Base-by-base conservation (phyloP, 1,140 invertebrate species). In the Cotesia chilonis region DNA sequence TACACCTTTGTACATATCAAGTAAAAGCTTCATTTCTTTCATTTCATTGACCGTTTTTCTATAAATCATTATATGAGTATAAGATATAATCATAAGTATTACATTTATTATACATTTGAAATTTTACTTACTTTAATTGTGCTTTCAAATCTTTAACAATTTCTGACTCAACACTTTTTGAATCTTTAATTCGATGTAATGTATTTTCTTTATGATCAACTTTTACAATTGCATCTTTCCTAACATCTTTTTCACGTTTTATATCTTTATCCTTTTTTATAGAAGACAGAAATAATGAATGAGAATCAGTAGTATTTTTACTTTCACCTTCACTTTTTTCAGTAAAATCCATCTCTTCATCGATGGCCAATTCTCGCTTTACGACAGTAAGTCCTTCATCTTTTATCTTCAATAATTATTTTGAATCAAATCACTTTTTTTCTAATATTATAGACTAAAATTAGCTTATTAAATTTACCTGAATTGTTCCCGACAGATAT, bases 1-100 rank as follows among this genome's bases (percentile, higher is more conserved):
- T 17, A 96, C 95, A 54, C 95, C 94, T 89, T 98, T 98, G 86
- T 98, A 98, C 95, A 98, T 98, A 81, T 99, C 97, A 73, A 98
- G 87, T 4, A 98, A 84, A 4, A 99, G 85, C 83, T 98, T 98
- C 91, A 98, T 91, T 86, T 96, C 95, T 82, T 95, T 95, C 84
- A 95, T 94, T 82, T 96, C 94, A 82, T 95, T 96, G 38, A 95
- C 90, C 60, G 96, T 94, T 90, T 98, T 98, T 84, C 95, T 98
- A 80, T n/a, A 86, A 85, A 28, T 63, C 55, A 75, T 64, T 70
- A 72, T 68, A 61, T 3, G 37, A 60, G 35, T 5, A 71, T 28
- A 28, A 28, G 28, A 28, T 17, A 67, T 37, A 14, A 47, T 41
- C 20, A 6, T 20, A 63, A 10, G 14, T n/a, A 52, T 37, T 63